Evolutionary conservation across 2,888 invertebrate species (phyloP), one percentile per base, ranked within the genome.

Genomic region (Epistrophe grossulariae): DNA sequence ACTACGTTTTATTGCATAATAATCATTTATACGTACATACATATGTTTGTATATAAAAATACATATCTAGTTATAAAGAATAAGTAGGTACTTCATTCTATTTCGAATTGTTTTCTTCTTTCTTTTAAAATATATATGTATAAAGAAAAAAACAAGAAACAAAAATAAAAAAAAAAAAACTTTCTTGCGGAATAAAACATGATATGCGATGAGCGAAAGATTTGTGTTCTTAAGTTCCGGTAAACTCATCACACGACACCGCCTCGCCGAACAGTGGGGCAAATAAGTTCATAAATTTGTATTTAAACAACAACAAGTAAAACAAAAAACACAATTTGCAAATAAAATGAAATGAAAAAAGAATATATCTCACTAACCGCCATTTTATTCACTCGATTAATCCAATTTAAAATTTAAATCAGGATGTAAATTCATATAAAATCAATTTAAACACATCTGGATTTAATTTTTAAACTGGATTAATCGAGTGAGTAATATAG

Each of bases 171-270:
- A n/a, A n/a, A 66, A 0, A 50, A 50, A 52, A 13, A 52, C 7
- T 52, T 52, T 70, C 19, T 52, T 68, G 19, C 48, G 13, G 31
- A 50, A 68, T 28, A 50, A 50, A 50, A 50, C 19, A 35, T 35
- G 48, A 38, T 50, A 66, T 45, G 31, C 17, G 31, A 35, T 10
- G 19, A 68, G 15, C 31, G 48, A 24, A 68, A 68, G 50, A 68
- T 52, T 52, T 68, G 9, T 68, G 50, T 68, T 70, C 38, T 70
- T n/a, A 55, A 55, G 70, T 70, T 70, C 70, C 70, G 70, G 70
- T 55, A 55, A 24, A 55, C 24, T 40, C 52, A 55, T 28, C 70
- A 70, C 68, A 52, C 17, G 8, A 68, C 50, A 15, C n/a, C 52
- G 24, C 15, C 8, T 0, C 31, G n/a, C 9, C 10, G 0, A 24